phyloP scores from a whole-genome alignment of 2,797 vertebrate species.

The Epinephelus malabaricus region DNA sequence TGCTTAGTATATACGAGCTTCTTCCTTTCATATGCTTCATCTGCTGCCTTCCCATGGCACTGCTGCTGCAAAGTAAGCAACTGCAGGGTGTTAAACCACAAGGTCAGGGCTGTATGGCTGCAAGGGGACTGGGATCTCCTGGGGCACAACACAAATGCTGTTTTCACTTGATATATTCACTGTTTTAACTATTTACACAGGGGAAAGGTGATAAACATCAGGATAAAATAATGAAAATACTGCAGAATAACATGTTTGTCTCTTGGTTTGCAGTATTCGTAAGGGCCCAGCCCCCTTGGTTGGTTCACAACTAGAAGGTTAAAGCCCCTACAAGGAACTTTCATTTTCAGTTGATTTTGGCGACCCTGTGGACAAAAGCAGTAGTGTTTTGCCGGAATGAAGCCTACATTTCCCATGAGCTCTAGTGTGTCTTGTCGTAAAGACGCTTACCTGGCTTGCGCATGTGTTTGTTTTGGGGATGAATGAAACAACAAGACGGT shows the following conservation, averaged over 20 bases:
- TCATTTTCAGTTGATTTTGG: too few species aligned
- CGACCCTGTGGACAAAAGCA: too few species aligned
- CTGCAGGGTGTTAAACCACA: slow-evolving; percentile 39
- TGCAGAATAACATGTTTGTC: neutral
- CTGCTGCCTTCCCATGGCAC: slow-evolving; percentile 36
- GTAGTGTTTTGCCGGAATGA: too few species aligned
- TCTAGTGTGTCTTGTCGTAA: too few species aligned
- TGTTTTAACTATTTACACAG: neutral
- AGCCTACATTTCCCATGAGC: too few species aligned
- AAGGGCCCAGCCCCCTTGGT: neutral
- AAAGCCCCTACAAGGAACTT: too few species aligned
- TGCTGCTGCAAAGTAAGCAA: slow-evolving; percentile 29
- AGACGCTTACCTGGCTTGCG: too few species aligned
- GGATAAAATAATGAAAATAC: neutral
- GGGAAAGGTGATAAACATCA: neutral
- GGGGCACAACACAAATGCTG: slow-evolving; percentile 18
- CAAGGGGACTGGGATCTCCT: neutral
- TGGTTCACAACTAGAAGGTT: neutral
- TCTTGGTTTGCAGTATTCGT: neutral
- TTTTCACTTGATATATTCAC: neutral
- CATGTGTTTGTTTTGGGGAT: too few species aligned
- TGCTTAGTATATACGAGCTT: slow-evolving; percentile 28
- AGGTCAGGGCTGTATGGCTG: slow-evolving; percentile 39
- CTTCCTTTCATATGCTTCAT: slow-evolving; percentile 38
- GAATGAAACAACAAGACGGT: too few species aligned